Percentiles rank a stretch among this genome's conserved stretches.
Conservation (phyloP, 2,888 invertebrate species). For the Caenorhabditis auriculariae region DNA sequence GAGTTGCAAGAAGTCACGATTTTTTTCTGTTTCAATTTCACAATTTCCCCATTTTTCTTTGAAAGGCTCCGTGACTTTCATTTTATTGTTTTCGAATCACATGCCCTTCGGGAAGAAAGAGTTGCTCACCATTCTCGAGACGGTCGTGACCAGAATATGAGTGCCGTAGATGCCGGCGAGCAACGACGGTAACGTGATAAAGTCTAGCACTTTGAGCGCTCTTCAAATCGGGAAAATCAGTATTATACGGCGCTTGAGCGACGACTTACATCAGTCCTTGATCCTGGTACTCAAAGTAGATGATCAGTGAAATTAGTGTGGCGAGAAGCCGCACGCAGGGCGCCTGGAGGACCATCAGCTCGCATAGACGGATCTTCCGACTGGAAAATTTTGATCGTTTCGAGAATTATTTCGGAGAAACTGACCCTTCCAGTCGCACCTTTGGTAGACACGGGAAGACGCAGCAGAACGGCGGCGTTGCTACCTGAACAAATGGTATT, state of each 20-base stretch:
- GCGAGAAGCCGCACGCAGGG: slow-evolving; percentile 53
- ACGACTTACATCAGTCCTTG: slow-evolving; percentile 48
- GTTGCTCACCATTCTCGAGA: slow-evolving; percentile 43
- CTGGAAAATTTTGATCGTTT: slow-evolving; percentile 13
- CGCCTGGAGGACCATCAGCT: slow-evolving; percentile 57
- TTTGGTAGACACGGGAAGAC: slow-evolving; percentile 60
- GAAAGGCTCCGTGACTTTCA: background rate
- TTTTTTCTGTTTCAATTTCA: background rate
- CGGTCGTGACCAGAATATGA: slow-evolving; percentile 61
- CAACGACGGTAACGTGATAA: slow-evolving; percentile 56
- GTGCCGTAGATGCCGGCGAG: slow-evolving; percentile 60
- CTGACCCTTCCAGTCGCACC: slow-evolving; percentile 46
- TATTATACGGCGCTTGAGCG: background rate
- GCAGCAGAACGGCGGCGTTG: slow-evolving; percentile 61
- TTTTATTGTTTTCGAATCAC: too few species aligned
- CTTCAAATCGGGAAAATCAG: slow-evolving; percentile 22
- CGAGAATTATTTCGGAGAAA: background rate
- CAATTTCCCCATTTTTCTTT: background rate
- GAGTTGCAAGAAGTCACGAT: too few species aligned
- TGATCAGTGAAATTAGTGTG: slow-evolving; percentile 53
- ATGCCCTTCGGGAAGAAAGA: too few species aligned
- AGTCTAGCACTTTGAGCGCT: slow-evolving; percentile 56
- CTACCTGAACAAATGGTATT: slow-evolving; percentile 8
- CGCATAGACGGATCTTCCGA: slow-evolving; percentile 49
- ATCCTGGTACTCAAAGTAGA: slow-evolving; percentile 58